These are phyloP conservation scores for Actinemys pallida DNA, from an alignment of 2,113 vertebrate genomes.

Conservation along the genomic window DNA sequence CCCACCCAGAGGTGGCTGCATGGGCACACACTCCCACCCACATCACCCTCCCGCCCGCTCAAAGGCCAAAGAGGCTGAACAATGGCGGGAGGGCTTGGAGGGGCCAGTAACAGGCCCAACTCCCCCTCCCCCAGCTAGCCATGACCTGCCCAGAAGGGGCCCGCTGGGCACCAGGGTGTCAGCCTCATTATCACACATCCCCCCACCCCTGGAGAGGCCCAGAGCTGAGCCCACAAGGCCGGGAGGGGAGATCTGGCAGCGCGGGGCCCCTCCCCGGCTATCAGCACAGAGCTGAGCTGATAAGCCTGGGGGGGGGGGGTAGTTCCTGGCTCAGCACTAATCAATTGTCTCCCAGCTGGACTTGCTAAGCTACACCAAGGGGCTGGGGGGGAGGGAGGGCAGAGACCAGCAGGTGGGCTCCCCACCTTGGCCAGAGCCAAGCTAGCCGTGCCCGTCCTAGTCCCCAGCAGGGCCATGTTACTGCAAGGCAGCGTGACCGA, in stretches of 20 bases:
- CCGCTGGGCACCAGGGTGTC: not conserved
- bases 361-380: too few species aligned
- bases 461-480: not conserved
- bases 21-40: not conserved
- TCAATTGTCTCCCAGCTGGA: slow-evolving; percentile 35
- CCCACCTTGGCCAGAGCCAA: not conserved
- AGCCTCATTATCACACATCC: not conserved
- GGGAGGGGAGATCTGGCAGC: not conserved
- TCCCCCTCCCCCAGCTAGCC: not conserved
- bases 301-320: not conserved
- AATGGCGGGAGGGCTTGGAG: not conserved
- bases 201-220: not conserved
- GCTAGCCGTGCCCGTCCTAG: not conserved
- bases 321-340: not conserved
- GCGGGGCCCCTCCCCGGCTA: not conserved
- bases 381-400: too few species aligned
- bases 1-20: not conserved
- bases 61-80: not conserved
- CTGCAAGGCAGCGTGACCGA: not conserved
- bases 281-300: not conserved
- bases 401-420: not conserved
- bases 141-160: not conserved
- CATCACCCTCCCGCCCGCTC: not conserved
- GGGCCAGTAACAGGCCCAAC: not conserved
- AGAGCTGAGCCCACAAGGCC: not conserved